Evolutionary conservation across 2,113 vertebrate species (phyloP), one percentile per base, ranked within the genome.

Genomic region (Hypocryptadius cinnamomeus): DNA sequence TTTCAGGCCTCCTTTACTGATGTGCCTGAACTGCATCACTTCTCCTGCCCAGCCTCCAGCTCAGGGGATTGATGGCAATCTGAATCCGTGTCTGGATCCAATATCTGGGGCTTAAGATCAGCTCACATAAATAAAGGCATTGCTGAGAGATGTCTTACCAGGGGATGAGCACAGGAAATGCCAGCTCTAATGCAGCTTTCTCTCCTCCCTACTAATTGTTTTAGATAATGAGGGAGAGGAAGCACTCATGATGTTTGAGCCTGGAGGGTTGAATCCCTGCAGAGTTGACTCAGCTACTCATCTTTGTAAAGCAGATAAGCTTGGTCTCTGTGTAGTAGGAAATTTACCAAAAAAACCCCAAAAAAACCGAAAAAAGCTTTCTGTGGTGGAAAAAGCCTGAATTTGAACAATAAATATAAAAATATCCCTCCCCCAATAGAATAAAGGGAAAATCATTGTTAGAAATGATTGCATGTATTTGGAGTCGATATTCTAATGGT

Each of bases 201-300:
- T 73, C 45, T 89, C 74, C 71, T 92, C 79, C 21, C 35, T 77
- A 2, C 85, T 87, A 93, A 94, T 93, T 92, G 94, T 93, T 95
- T 87, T 85, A 87, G 68, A 54, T 89, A 89, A 92, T 57, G 68
- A 94, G 60, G 79, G 71, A 89, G 79, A 87, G 21, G 94, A 95
- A 95, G 79, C 87, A 79, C 79, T 91, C 68, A 53, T 12, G 37
- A 59, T 90, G 71, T 65, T 89, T 50, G 56, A 77, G 76, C 71
- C 85, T 87, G 17, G 79, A 89, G 87, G 81, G 64, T 1, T 94
- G 91, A 70, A 92, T 92, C 89, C 70, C 91, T 70, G 50, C 39
- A 70, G 81, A 50, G 63, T 64, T 96, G 95, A 94, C 87, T 96
- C 79, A 94, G 87, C 85, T 89, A 19, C 56, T 96, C 30, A 15